Percentiles rank a stretch among this genome's conserved stretches.
phyloP scores from a whole-genome alignment of 2,888 invertebrate species.

The Microctonus aethiopoides region DNA sequence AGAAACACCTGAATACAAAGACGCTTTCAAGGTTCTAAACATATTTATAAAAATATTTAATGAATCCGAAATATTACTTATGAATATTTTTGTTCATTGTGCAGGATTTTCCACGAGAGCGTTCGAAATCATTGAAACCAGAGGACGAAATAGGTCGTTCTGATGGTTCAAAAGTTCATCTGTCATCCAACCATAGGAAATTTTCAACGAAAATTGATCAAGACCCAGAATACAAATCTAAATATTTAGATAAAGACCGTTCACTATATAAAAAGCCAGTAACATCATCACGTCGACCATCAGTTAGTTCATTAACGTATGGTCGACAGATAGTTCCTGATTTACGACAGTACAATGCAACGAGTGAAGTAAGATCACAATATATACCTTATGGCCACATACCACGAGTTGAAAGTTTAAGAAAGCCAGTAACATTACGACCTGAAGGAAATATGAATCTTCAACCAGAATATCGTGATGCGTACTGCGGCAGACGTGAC shows the following conservation, averaged over 20 bases:
- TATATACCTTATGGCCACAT: constrained; percentile 56
- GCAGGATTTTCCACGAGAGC: constrained; percentile 68
- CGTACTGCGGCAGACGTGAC: constrained; percentile 55
- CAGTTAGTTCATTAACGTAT: constrained; percentile 15
- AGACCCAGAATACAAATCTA: constrained; percentile 66
- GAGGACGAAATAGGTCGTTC: constrained; percentile 61
- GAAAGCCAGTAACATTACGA: constrained; percentile 61
- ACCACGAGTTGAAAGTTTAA: constrained; percentile 58
- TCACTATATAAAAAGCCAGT: constrained; percentile 54
- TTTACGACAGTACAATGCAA: constrained; percentile 40
- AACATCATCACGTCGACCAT: constrained; percentile 46
- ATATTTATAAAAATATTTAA: not conserved
- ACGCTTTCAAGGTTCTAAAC: constrained; percentile 58
- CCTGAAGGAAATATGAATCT: constrained; percentile 65
- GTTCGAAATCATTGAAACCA: constrained; percentile 65
- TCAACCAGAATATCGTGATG: constrained; percentile 68
- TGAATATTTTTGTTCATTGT: not conserved
- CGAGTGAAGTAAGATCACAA: constrained; percentile 56
- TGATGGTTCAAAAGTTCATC: constrained; percentile 57
- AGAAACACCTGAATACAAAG: constrained; percentile 62
- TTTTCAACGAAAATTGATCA: constrained; percentile 61
- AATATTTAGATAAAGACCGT: constrained; percentile 54
- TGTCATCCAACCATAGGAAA: constrained; percentile 46
- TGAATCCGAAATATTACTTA: not conserved
- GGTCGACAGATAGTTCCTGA: constrained; percentile 34